Conservation (phyloP, 2,113 vertebrate genomes). For the Brachyistius frenatus region DNA sequence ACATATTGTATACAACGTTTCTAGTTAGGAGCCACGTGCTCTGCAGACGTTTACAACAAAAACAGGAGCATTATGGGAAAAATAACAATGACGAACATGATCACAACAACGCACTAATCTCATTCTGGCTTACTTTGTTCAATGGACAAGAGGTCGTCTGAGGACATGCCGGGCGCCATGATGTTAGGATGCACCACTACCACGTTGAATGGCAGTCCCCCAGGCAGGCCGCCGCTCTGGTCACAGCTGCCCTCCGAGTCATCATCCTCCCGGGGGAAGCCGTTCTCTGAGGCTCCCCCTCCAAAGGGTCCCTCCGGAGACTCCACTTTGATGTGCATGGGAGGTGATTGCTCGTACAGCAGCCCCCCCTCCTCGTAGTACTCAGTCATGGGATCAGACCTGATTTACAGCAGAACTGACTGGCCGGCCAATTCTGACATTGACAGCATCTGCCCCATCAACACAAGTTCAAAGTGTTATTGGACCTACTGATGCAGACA, state of each 20-base stretch:
- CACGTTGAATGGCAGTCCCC: slow-evolving; percentile 86
- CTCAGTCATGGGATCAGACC: slow-evolving; percentile 86
- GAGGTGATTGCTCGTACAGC: slow-evolving; percentile 88
- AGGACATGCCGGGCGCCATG: slow-evolving; percentile 84
- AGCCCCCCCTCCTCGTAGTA: slow-evolving; percentile 88
- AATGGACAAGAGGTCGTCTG: slow-evolving; percentile 83
- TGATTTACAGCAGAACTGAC: slow-evolving; percentile 79
- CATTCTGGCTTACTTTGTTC: slow-evolving; percentile 82
- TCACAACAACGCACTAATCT: not conserved
- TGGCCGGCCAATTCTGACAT: slow-evolving; percentile 75
- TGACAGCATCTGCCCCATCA: slow-evolving; percentile 76
- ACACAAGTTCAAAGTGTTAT: slow-evolving; percentile 39
- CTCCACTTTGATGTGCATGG: slow-evolving; percentile 90
- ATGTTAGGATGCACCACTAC: slow-evolving; percentile 88
- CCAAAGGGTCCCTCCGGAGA: slow-evolving; percentile 86
- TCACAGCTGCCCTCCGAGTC: slow-evolving; percentile 86
- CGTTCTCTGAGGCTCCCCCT: slow-evolving; percentile 84
- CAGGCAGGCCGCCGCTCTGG: slow-evolving; percentile 77
- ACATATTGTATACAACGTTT: too few relatives aligned
- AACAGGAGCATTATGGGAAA: too few relatives aligned
- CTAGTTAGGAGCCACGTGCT: too few relatives aligned
- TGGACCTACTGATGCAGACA: slow-evolving; percentile 23
- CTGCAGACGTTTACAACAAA: too few relatives aligned
- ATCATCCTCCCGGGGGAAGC: slow-evolving; percentile 85
- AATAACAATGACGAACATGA: too few relatives aligned